A percentile compares a stretch with the other conserved stretches of the same genome.
Conservation (phyloP, 1,140 invertebrate genomes). For the Gryllus bimaculatus region DNA sequence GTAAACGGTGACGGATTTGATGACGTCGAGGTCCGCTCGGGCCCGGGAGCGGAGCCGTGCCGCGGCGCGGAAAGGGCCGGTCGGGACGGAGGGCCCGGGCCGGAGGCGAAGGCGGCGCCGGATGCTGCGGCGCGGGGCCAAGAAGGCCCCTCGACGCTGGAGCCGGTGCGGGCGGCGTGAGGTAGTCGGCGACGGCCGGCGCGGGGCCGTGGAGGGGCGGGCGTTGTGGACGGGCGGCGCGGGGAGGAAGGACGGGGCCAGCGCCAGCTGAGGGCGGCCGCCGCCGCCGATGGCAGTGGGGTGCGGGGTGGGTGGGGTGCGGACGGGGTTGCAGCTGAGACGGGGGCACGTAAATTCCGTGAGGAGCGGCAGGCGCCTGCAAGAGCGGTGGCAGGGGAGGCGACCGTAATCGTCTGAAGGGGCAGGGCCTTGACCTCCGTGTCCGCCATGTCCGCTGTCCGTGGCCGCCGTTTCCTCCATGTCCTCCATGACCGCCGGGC, state of each 20-base stretch:
- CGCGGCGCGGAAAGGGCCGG: background rate
- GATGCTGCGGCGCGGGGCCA: background rate
- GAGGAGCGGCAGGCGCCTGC: background rate
- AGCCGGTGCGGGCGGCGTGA: background rate
- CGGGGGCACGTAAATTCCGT: no score
- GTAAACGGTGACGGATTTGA: background rate
- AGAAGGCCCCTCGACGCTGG: no score
- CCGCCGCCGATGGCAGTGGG: background rate
- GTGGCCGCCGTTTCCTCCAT: no score
- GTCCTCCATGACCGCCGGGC: no score
- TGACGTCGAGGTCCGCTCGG: background rate
- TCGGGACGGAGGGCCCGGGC: no score
- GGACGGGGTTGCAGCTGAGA: background rate
- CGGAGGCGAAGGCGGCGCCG: no score
- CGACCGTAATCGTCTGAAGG: background rate
- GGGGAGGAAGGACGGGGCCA: slow-evolving; percentile 2
- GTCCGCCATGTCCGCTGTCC: no score
- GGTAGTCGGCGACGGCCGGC: background rate
- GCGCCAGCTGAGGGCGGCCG: background rate
- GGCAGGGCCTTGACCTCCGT: background rate
- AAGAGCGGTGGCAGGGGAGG: background rate
- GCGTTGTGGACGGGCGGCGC: background rate
- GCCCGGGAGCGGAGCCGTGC: no score
- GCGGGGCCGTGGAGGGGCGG: background rate
- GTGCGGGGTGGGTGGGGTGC: background rate